A percentile compares a stretch with the other conserved stretches of the same genome.
These are phyloP conservation scores for Chorisops tibialis DNA, from an alignment of 2,888 invertebrate species.

Conservation along the genomic window DNA sequence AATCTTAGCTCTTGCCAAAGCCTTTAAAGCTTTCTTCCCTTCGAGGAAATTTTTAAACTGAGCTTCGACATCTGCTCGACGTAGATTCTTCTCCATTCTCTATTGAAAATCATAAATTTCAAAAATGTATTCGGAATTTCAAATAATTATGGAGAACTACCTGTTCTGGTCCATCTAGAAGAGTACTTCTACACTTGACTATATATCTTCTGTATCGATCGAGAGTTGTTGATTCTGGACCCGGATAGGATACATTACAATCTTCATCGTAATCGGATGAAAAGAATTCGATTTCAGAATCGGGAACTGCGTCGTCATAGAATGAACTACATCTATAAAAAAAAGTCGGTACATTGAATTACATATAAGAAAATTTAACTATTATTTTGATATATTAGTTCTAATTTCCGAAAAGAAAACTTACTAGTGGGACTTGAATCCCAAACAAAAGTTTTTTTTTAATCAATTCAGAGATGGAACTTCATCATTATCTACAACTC, in stretches of 20 bases:
- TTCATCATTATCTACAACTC: no score
- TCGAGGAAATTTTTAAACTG: conserved; percentile 24
- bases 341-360: no score
- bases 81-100: conserved; percentile 1
- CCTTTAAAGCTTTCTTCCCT: conserved; percentile 14
- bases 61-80: conserved; percentile 9
- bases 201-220: conserved; percentile 6
- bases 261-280: conserved; percentile 26
- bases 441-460: no score
- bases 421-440: no score
- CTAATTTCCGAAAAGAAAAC: no score
- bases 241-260: background rate
- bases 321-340: conserved; percentile 18
- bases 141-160: no score
- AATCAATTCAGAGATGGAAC: no score
- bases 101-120: conserved; percentile 4
- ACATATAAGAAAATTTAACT: no score
- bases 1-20: conserved; percentile 15
- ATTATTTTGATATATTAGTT: no score
- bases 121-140: background rate
- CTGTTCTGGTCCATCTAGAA: conserved; percentile 3
- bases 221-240: conserved; percentile 14
- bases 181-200: background rate
- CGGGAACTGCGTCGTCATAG: conserved; percentile 22
- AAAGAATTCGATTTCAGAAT: conserved; percentile 26